Percentiles rank a stretch among this genome's conserved stretches.
Conservation (phyloP, 1,140 invertebrate species). For the Bombus impatiens region DNA sequence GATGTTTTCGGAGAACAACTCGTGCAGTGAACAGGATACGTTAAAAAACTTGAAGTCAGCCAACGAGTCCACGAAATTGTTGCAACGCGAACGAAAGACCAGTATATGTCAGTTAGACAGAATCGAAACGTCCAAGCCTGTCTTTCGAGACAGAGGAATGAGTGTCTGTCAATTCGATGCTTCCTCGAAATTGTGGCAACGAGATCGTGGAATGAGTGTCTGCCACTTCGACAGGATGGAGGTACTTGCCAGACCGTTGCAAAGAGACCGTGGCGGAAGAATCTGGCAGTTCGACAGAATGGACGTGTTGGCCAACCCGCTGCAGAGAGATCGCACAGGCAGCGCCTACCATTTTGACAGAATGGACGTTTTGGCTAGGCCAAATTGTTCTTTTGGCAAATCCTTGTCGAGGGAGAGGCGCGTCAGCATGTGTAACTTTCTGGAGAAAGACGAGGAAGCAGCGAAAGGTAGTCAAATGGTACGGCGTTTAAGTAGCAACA, state of each 20-base stretch:
- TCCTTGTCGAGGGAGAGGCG: constrained; percentile 57
- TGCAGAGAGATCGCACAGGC: constrained; percentile 61
- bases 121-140: constrained; percentile 46
- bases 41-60: constrained; percentile 36
- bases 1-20: constrained; percentile 74
- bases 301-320: constrained; percentile 70
- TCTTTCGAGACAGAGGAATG: constrained; percentile 72
- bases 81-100: constrained; percentile 58
- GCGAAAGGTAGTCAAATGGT: constrained; percentile 21
- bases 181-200: constrained; percentile 54
- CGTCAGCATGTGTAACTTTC: constrained; percentile 60
- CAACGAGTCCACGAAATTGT: constrained; percentile 44
- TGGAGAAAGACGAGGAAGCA: constrained; percentile 63
- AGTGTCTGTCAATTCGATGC: constrained; percentile 76
- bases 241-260: constrained; percentile 58
- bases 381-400: constrained; percentile 57
- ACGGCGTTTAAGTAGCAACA: constrained; percentile 61
- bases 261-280: constrained; percentile 72
- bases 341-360: constrained; percentile 71
- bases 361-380: constrained; percentile 55
- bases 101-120: constrained; percentile 65
- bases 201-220: constrained; percentile 72
- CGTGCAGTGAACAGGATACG: constrained; percentile 45
- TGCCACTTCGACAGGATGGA: constrained; percentile 74
- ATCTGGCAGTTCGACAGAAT: constrained; percentile 74